A percentile compares a stretch with the other conserved stretches of the same genome.
Evolutionary conservation across 2,113 vertebrate species (phyloP).

Genomic region (Mus spicilegus): DNA sequence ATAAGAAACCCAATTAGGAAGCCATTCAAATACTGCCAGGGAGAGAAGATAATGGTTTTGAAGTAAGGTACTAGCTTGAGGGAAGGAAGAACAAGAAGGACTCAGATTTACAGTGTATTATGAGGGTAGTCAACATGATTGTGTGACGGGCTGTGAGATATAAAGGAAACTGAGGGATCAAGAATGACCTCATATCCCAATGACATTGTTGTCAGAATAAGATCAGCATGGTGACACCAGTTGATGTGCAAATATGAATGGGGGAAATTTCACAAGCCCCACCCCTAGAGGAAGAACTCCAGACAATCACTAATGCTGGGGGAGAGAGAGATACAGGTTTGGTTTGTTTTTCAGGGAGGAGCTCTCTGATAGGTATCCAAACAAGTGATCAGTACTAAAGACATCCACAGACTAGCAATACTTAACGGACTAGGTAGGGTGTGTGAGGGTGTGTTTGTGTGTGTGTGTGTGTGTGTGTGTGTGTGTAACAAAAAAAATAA

Average conservation of each 20-base stretch:
- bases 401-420: background rate
- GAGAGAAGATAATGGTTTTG: background rate
- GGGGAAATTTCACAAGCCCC: background rate
- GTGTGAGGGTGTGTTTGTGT: background rate
- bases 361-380: background rate
- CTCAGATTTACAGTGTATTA: background rate
- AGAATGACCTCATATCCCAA: background rate
- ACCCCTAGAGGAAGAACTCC: background rate
- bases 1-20: background rate
- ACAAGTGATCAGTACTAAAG: background rate
- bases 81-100: background rate
- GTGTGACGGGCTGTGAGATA: background rate
- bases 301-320: background rate
- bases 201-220: background rate
- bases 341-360: background rate
- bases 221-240: background rate
- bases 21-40: background rate
- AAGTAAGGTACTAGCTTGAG: background rate
- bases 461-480: background rate
- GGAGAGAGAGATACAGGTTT: background rate
- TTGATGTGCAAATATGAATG: no score
- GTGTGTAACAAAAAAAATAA: background rate
- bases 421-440: background rate
- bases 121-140: background rate
- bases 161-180: background rate